Percentiles rank a stretch among this genome's conserved stretches.
Conservation (phyloP, 2,888 invertebrate genomes). For the Idaea straminata region DNA sequence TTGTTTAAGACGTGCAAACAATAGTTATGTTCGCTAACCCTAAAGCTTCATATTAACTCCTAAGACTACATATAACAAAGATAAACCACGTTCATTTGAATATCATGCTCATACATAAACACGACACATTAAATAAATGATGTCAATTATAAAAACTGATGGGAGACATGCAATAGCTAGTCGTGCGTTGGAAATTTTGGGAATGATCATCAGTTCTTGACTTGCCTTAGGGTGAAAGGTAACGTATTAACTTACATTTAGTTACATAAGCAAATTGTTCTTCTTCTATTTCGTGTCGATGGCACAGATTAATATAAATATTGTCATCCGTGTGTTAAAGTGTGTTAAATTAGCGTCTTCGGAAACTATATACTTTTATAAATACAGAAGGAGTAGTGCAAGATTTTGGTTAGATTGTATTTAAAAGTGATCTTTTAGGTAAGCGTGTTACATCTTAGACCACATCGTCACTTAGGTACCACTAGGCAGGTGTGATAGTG, state of each 20-base stretch:
- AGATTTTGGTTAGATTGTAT: too few species aligned
- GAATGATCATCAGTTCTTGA: constrained; percentile 37
- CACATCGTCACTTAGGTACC: too few species aligned
- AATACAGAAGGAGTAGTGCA: too few species aligned
- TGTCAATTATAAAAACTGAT: constrained; percentile 45
- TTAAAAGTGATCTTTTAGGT: too few species aligned
- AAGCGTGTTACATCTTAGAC: too few species aligned
- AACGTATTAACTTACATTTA: constrained; percentile 12
- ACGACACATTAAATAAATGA: constrained; percentile 35
- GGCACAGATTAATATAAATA: too few species aligned
- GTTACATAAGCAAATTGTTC: constrained; percentile 8
- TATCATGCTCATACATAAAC: not conserved
- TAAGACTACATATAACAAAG: not conserved
- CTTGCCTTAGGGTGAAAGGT: constrained; percentile 58
- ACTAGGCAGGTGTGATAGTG: too few species aligned
- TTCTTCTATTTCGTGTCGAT: too few species aligned
- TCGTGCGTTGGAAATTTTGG: constrained; percentile 46
- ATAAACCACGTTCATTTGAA: not conserved
- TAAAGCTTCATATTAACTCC: not conserved
- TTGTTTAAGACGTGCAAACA: too few species aligned
- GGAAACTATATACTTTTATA: not conserved
- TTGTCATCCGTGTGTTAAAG: too few species aligned
- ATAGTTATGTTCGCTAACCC: too few species aligned
- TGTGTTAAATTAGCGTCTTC: not conserved
- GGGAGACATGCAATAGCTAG: constrained; percentile 37